Conservation (phyloP, 2,797 vertebrate species). For the Micrastur ruficollis region DNA sequence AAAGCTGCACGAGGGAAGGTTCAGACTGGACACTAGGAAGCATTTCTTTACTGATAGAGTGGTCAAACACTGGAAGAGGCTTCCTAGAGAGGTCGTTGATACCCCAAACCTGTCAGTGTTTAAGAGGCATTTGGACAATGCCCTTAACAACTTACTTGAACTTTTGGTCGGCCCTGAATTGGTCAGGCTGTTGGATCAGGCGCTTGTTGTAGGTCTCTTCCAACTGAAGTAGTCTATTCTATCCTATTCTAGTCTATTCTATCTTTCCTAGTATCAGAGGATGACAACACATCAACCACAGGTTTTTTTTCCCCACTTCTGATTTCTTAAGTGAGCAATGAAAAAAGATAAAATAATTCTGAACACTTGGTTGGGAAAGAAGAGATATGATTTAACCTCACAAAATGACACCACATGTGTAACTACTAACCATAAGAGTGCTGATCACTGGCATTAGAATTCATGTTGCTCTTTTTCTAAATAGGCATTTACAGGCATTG, state of each 20-base stretch:
- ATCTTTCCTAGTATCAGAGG: background rate
- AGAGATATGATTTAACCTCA: conserved; percentile 44
- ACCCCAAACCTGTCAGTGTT: background rate
- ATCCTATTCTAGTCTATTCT: background rate
- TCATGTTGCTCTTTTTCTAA: conserved; percentile 72
- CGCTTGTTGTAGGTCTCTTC: background rate
- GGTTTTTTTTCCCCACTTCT: background rate
- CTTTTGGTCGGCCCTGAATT: background rate
- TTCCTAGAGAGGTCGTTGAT: background rate
- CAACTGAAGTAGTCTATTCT: background rate
- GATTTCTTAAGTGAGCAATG: background rate
- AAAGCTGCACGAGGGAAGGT: background rate
- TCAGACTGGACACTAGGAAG: background rate
- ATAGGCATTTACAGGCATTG: conserved; percentile 71
- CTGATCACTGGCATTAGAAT: conserved; percentile 51
- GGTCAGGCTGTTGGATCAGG: background rate
- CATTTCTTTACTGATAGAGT: background rate
- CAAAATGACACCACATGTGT: background rate
- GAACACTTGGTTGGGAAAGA: background rate
- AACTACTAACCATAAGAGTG: conserved; percentile 59
- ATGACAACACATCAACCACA: background rate
- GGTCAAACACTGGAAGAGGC: background rate
- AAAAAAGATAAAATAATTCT: conserved; percentile 6
- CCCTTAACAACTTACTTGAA: background rate
- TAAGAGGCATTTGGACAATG: background rate